A percentile compares a stretch with the other conserved stretches of the same genome.
phyloP scores from a whole-genome alignment of 2,113 vertebrate genomes.

The Kobus ellipsiprymnus region DNA sequence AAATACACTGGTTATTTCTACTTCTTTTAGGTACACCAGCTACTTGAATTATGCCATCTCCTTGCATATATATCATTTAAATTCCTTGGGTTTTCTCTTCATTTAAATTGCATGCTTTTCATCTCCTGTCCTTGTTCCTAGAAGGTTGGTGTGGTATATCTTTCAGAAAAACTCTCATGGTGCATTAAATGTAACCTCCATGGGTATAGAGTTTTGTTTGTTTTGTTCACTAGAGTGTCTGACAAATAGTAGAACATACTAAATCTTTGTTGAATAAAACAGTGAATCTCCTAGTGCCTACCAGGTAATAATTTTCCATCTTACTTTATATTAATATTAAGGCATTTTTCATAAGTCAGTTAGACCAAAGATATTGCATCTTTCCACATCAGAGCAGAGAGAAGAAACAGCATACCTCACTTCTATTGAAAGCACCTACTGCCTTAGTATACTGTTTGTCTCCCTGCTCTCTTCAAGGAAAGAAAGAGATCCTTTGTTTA shows the following conservation, averaged over 20 bases:
- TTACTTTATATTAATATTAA: not conserved
- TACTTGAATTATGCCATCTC: not conserved
- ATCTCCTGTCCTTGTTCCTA: not conserved
- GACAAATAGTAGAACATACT: not conserved
- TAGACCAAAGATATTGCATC: not conserved
- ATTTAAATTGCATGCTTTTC: not conserved
- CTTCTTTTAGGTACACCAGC: not conserved
- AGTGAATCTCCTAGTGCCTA: not conserved
- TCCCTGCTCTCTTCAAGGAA: not conserved
- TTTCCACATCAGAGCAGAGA: not conserved
- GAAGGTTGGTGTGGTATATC: not conserved
- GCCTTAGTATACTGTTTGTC: not conserved
- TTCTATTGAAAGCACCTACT: not conserved
- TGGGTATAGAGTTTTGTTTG: not conserved
- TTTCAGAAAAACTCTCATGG: not conserved
- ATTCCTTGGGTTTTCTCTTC: not conserved
- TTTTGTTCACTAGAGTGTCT: not conserved
- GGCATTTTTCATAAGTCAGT: not conserved
- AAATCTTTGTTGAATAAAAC: not conserved
- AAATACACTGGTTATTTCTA: not conserved
- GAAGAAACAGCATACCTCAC: not conserved
- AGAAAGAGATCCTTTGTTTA: not conserved
- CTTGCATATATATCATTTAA: not conserved
- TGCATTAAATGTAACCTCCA: not conserved
- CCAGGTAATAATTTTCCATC: not conserved